Evolutionary conservation across 1,140 invertebrate genomes (phyloP).

Genomic region (Pseudobourletiella spinata): DNA sequence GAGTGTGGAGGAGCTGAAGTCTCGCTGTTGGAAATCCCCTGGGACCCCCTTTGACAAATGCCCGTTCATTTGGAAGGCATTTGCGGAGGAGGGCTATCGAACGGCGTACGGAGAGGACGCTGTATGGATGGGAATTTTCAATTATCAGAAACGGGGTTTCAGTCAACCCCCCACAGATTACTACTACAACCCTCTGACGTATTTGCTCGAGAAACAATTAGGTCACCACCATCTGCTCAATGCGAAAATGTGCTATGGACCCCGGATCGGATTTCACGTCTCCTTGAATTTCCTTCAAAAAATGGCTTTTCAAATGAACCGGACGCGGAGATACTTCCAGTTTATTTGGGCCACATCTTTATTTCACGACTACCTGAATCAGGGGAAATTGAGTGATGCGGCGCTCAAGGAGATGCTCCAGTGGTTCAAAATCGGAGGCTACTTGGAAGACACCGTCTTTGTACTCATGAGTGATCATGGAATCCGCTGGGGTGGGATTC

Average conservation of each 20-base stretch:
- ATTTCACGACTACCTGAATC: constrained; percentile 36
- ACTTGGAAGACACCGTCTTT: constrained; percentile 50
- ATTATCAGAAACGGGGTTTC: constrained; percentile 43
- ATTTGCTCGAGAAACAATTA: constrained; percentile 49
- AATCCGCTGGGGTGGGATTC: constrained; percentile 68
- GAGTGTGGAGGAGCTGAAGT: constrained; percentile 49
- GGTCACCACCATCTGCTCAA: constrained; percentile 14
- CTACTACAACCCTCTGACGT: constrained; percentile 43
- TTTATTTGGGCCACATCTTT: constrained; percentile 35
- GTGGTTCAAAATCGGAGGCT: constrained; percentile 1
- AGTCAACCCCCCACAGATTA: constrained; percentile 42
- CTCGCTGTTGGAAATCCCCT: constrained; percentile 13
- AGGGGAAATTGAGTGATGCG: constrained; percentile 31
- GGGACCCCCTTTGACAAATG: constrained; percentile 53
- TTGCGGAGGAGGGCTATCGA: constrained; percentile 45
- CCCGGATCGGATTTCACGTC: constrained; percentile 46
- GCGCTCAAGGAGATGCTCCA: background rate
- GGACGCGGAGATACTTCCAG: constrained; percentile 28
- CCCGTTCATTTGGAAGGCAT: constrained; percentile 71
- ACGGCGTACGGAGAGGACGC: constrained; percentile 44
- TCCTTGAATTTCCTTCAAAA: constrained; percentile 17
- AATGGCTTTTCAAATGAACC: background rate
- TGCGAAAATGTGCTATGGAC: constrained; percentile 49
- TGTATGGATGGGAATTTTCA: constrained; percentile 41
- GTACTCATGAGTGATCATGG: constrained; percentile 90